phyloP scores from a whole-genome alignment of 2,888 invertebrate genomes.

The Lasioglossum oenotherae region DNA sequence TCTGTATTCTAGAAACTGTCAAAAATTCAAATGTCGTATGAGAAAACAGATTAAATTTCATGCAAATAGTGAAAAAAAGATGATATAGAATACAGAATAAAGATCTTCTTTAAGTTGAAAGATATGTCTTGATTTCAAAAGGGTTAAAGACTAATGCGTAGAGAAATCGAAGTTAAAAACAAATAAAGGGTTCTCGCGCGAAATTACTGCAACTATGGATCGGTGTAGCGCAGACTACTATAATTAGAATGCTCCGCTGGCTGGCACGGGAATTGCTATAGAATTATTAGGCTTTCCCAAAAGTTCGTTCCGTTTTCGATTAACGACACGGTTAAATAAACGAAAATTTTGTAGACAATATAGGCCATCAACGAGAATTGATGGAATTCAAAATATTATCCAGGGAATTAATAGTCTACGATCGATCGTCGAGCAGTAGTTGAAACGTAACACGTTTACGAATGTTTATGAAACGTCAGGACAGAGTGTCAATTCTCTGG shows the following conservation, averaged over 20 bases:
- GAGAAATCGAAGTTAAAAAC: background rate
- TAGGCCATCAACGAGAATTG: too few relatives aligned
- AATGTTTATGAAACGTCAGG: conserved; percentile 11
- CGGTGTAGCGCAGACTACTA: background rate
- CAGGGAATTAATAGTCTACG: background rate
- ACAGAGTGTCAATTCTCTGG: conserved; percentile 22
- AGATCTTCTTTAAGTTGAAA: too few relatives aligned
- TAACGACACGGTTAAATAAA: background rate
- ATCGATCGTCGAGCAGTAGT: background rate
- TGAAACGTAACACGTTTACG: background rate
- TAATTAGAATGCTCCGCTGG: background rate
- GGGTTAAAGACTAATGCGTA: background rate
- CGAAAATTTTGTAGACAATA: background rate
- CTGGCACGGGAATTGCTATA: background rate
- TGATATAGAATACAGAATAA: too few relatives aligned
- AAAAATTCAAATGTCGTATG: too few relatives aligned
- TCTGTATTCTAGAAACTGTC: too few relatives aligned
- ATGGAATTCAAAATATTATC: background rate
- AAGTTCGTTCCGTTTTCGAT: background rate
- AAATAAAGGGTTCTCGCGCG: background rate
- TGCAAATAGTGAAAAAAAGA: too few relatives aligned
- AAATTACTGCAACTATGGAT: background rate
- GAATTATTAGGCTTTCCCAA: background rate
- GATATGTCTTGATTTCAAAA: too few relatives aligned
- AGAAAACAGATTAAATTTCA: too few relatives aligned